A percentile compares a stretch with the other conserved stretches of the same genome.
phyloP scores from a whole-genome alignment of 2,888 invertebrate species.

The Troilus luridus region DNA sequence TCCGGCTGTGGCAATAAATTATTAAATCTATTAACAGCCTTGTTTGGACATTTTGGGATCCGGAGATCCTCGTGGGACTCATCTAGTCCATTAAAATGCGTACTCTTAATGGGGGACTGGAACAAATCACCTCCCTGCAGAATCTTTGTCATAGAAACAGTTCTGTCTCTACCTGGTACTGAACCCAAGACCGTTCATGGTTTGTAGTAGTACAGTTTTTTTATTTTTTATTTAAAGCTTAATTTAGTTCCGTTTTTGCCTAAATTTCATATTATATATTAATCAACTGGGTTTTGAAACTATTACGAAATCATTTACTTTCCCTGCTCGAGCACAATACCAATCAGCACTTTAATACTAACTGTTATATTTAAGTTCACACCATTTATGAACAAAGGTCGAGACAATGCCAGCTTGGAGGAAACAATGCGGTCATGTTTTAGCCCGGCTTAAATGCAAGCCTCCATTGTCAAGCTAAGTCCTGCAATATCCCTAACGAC shows the following conservation, averaged over 20 bases:
- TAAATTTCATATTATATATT: not conserved
- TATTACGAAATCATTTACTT: not conserved
- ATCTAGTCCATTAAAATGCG: no score
- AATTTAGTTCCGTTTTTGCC: not conserved
- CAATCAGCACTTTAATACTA: not conserved
- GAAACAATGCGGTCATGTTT: not conserved
- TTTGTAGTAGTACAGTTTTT: no score
- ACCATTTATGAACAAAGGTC: not conserved
- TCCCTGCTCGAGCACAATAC: not conserved
- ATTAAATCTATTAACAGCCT: no score
- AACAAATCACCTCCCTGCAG: no score
- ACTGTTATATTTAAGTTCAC: not conserved
- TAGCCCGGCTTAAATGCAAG: not conserved
- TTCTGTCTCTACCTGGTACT: no score
- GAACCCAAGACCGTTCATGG: no score
- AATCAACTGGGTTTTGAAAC: not conserved
- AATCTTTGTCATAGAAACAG: no score
- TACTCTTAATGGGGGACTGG: no score
- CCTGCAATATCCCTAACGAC: conserved; percentile 9
- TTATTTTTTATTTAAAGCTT: not conserved
- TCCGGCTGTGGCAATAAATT: no score
- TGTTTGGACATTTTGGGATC: no score
- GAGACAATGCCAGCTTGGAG: not conserved
- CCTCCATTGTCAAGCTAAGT: not conserved
- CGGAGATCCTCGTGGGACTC: no score